Percentiles rank a stretch among this genome's conserved stretches.
phyloP scores from a whole-genome alignment of 1,140 invertebrate species.

The Drosophila chauvacae region DNA sequence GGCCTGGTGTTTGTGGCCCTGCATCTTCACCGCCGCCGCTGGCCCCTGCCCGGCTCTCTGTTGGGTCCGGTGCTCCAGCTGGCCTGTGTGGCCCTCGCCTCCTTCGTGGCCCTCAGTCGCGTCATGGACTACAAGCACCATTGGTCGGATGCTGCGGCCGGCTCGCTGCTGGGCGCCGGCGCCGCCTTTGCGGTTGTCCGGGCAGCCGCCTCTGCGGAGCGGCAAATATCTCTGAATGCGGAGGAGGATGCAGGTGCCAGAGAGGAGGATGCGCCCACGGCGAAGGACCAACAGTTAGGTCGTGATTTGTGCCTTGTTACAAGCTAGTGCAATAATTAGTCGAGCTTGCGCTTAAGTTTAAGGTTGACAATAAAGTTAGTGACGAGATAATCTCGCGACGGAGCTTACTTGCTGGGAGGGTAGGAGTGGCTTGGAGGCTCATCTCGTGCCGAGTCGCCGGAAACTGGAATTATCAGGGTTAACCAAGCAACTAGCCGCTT shows the following conservation, averaged over 20 bases:
- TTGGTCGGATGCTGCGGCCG: constrained; percentile 89
- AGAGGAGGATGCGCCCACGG: background rate
- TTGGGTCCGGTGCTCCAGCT: constrained; percentile 57
- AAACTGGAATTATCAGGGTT: constrained; percentile 19
- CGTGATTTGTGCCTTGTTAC: constrained; percentile 66
- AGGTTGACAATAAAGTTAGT: constrained; percentile 39
- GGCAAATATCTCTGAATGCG: background rate
- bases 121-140: constrained; percentile 99
- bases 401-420: background rate
- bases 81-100: constrained; percentile 85
- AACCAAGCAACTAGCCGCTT: background rate
- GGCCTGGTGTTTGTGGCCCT: constrained; percentile 92
- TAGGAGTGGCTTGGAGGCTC: background rate
- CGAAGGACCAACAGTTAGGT: constrained; percentile 37
- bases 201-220: constrained; percentile 56
- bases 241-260: constrained; percentile 15
- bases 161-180: constrained; percentile 86
- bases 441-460: constrained; percentile 6
- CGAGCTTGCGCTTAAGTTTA: constrained; percentile 23
- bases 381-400: background rate
- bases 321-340: constrained; percentile 65
- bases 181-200: constrained; percentile 86
- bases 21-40: constrained; percentile 88
- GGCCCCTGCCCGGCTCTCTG: constrained; percentile 28
- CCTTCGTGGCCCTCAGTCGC: constrained; percentile 92